phyloP scores from a whole-genome alignment of 2,797 vertebrate genomes.

The Hypotaenidia okinawae region DNA sequence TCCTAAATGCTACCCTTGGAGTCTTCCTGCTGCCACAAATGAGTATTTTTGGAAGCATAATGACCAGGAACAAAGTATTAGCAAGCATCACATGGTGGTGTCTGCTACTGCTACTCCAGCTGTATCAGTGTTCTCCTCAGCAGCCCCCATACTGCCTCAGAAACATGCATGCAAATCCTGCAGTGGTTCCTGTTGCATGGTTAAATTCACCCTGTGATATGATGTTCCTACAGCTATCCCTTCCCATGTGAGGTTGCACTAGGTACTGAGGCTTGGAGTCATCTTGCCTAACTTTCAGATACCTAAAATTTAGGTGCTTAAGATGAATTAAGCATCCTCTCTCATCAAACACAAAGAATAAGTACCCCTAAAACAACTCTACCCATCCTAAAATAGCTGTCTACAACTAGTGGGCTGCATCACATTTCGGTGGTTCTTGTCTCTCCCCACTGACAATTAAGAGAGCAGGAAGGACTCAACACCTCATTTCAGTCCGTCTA shows the following conservation, averaged over 20 bases:
- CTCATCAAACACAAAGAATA: neutral
- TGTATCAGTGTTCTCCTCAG: conserved; percentile 33
- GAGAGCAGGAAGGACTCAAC: neutral
- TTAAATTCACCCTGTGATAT: neutral
- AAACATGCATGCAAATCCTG: conserved; percentile 23
- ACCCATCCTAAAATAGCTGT: conserved; percentile 3
- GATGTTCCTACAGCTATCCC: neutral
- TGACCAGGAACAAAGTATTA: conserved; percentile 57
- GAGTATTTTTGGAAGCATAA: conserved; percentile 39
- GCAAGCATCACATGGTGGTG: neutral
- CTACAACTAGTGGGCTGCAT: neutral
- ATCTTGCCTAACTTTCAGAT: neutral
- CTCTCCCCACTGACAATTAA: neutral
- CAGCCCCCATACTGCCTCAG: neutral
- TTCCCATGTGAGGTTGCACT: neutral
- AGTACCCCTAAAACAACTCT: neutral
- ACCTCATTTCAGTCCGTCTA: conserved; percentile 25
- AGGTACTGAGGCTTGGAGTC: neutral
- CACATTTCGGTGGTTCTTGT: neutral
- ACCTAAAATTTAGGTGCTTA: neutral
- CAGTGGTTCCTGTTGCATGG: neutral
- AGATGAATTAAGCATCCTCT: neutral
- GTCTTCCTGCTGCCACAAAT: conserved; percentile 33
- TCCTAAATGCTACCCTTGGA: neutral
- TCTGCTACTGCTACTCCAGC: neutral